These are phyloP conservation scores for Paedocypris micromegethes DNA, from an alignment of 2,797 vertebrate species.

Conservation along the genomic window DNA sequence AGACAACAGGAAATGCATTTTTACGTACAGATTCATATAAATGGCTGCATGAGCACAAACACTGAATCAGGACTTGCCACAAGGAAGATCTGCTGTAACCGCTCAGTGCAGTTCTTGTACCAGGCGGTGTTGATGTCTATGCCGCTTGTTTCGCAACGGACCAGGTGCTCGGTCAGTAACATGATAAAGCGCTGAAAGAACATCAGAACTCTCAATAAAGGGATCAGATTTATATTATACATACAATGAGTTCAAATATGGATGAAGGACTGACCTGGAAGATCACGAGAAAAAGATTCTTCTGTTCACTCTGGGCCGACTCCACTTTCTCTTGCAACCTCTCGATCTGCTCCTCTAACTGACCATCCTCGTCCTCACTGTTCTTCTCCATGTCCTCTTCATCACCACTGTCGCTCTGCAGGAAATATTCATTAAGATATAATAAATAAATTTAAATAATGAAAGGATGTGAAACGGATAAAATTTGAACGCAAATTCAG, in stretches of 20 bases:
- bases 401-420: constrained; percentile 75
- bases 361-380: constrained; percentile 91
- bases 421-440: neutral
- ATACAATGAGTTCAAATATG: neutral
- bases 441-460: too few relatives aligned
- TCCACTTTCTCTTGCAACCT: constrained; percentile 95
- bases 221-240: too few relatives aligned
- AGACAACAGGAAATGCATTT: constrained; percentile 13
- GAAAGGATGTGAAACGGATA: too few relatives aligned
- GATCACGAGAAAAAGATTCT: constrained; percentile 98
- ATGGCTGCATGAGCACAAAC: neutral
- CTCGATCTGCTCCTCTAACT: constrained; percentile 93
- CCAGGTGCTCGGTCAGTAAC: constrained; percentile 93
- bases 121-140: constrained; percentile 88
- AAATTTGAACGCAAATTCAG: too few relatives aligned
- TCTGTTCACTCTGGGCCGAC: constrained; percentile 96
- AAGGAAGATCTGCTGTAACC: constrained; percentile 94
- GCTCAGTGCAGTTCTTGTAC: constrained; percentile 95
- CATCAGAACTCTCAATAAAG: neutral
- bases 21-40: neutral
- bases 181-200: constrained; percentile 90
- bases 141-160: constrained; percentile 90
- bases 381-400: constrained; percentile 87
- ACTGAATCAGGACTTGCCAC: constrained; percentile 67
- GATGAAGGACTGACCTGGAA: constrained; percentile 78